These are phyloP conservation scores for Ctenomys sociabilis DNA, from an alignment of 2,113 vertebrate genomes.

Conservation along the genomic window DNA sequence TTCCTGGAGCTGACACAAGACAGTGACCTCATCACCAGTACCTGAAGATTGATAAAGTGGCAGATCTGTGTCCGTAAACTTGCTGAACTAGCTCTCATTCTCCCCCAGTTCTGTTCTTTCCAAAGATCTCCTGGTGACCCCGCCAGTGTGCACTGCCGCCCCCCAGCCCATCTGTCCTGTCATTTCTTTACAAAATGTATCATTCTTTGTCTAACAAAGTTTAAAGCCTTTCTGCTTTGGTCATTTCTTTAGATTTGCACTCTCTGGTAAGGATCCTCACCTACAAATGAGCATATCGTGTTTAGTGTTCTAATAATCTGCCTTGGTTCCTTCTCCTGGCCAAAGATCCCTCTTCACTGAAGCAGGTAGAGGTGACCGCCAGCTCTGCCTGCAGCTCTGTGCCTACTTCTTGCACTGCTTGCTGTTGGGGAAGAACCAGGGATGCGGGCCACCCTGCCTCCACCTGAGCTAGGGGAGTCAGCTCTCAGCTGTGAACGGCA, in stretches of 20 bases:
- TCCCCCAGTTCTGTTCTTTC: neutral
- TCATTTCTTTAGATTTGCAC: neutral
- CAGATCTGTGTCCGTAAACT: neutral
- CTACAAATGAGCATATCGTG: neutral
- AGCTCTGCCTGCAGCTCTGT: neutral
- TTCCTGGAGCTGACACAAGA: neutral
- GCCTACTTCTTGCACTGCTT: neutral
- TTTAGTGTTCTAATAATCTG: neutral
- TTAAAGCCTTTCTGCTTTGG: neutral
- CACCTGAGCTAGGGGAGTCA: neutral
- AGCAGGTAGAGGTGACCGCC: neutral
- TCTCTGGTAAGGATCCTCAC: neutral
- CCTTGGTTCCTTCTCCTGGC: neutral
- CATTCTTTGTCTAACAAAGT: neutral
- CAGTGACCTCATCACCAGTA: neutral
- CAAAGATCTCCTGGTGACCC: neutral
- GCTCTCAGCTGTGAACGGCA: neutral
- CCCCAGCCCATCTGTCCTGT: neutral
- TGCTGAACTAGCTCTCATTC: neutral
- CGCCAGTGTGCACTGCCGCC: neutral
- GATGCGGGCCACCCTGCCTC: neutral
- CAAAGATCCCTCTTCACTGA: neutral
- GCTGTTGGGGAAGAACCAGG: neutral
- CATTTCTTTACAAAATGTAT: neutral
- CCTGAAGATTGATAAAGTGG: too few relatives aligned